Percentiles rank a stretch among this genome's conserved stretches.
Evolutionary conservation across 2,113 vertebrate species (phyloP).

Genomic region (Malaclemys terrapin): DNA sequence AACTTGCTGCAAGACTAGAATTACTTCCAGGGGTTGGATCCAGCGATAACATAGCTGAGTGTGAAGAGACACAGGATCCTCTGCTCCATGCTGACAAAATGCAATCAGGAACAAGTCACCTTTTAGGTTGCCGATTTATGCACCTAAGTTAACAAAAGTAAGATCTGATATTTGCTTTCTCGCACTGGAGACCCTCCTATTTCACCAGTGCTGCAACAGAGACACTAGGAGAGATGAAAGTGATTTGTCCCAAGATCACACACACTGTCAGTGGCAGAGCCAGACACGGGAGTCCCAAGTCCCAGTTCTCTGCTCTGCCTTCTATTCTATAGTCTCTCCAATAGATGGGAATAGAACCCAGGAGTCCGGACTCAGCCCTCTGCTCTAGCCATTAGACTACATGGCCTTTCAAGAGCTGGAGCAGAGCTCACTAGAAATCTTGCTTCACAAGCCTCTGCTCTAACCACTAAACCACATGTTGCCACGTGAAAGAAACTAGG

Average conservation of each 20-base stretch:
- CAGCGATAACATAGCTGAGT: not conserved
- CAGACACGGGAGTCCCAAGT: not conserved
- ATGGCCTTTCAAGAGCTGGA: not conserved
- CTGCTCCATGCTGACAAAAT: rapidly evolving
- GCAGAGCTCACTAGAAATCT: rapidly evolving
- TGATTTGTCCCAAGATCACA: rapidly evolving
- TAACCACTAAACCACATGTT: rapidly evolving
- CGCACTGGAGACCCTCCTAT: not conserved
- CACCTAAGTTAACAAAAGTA: not conserved
- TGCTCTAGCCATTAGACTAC: not conserved
- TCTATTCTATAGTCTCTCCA: not conserved
- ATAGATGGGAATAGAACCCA: not conserved
- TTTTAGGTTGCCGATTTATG: rapidly evolving
- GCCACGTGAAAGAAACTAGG: rapidly evolving
- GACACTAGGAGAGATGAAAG: rapidly evolving
- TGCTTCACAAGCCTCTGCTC: not conserved
- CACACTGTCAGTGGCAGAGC: not conserved
- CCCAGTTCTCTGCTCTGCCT: not conserved
- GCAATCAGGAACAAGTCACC: rapidly evolving
- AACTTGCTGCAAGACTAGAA: not conserved
- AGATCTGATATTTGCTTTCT: not conserved
- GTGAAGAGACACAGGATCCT: rapidly evolving
- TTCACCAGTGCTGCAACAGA: not conserved
- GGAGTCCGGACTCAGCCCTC: not conserved
- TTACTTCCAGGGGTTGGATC: not conserved